Conservation (phyloP, 64 coral and sea anemone genomes). For the Porites australiensis region DNA sequence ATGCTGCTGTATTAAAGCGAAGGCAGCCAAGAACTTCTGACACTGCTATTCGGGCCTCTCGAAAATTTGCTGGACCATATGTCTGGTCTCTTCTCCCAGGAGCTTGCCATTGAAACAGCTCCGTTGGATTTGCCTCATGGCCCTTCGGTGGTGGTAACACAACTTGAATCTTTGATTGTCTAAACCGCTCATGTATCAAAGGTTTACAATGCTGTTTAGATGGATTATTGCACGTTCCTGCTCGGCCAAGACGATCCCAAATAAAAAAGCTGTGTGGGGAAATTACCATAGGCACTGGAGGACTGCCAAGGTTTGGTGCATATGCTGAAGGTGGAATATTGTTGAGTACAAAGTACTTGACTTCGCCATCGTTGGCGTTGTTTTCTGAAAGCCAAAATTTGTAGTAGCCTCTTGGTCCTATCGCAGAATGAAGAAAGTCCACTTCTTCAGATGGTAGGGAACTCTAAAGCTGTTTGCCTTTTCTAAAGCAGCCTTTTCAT, state of each 20-base stretch:
- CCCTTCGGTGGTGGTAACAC: background rate
- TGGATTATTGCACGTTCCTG: background rate
- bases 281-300: background rate
- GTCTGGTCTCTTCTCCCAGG: background rate
- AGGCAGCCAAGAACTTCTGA: constrained; percentile 10
- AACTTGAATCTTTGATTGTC: background rate
- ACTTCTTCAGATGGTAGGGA: background rate
- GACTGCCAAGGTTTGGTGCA: background rate
- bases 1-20: background rate
- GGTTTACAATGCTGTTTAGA: background rate
- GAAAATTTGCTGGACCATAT: background rate
- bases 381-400: too few relatives aligned
- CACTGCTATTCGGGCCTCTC: background rate
- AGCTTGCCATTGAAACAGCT: background rate
- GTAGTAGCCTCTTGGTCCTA: background rate
- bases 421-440: background rate
- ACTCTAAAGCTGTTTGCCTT: background rate
- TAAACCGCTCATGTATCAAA: background rate
- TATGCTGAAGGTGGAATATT: background rate
- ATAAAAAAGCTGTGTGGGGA: background rate
- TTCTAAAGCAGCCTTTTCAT: background rate
- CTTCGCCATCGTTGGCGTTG: too few relatives aligned
- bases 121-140: background rate
- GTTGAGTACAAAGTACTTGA: background rate
- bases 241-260: background rate